Conservation (phyloP, 2,797 vertebrate genomes). For the Pseudochromis fuscus region DNA sequence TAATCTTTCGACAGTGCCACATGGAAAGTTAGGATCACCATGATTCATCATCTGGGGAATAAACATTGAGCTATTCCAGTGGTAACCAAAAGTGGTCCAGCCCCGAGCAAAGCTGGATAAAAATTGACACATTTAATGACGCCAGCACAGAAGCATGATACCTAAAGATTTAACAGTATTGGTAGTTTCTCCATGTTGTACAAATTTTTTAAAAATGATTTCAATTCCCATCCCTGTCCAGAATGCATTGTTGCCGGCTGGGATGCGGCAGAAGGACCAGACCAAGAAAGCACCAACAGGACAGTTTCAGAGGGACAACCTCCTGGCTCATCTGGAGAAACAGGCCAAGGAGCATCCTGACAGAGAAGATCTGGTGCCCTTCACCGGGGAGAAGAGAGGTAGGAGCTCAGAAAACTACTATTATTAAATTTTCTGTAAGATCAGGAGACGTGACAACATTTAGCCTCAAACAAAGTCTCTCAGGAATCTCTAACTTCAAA, state of each 20-base stretch:
- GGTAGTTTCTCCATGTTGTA: neutral
- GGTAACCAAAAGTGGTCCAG: neutral
- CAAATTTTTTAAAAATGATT: conserved; percentile 5
- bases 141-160: neutral
- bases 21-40: neutral
- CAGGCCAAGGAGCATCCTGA: conserved; percentile 96
- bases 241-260: conserved; percentile 94
- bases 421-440: too few relatives aligned
- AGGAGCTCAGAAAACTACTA: neutral
- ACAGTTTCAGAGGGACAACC: conserved; percentile 93
- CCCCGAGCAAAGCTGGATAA: neutral
- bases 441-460: too few relatives aligned
- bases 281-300: conserved; percentile 96
- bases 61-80: neutral
- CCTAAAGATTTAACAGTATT: neutral
- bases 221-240: conserved; percentile 56
- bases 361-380: conserved; percentile 95
- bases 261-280: conserved; percentile 96
- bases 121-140: neutral
- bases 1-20: too few relatives aligned
- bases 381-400: conserved; percentile 98
- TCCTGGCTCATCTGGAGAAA: conserved; percentile 96
- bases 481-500: neutral
- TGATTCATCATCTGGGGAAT: neutral
- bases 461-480: neutral